Evolutionary conservation across 2,888 invertebrate species (phyloP).

Genomic region (Harpalus rufipes): DNA sequence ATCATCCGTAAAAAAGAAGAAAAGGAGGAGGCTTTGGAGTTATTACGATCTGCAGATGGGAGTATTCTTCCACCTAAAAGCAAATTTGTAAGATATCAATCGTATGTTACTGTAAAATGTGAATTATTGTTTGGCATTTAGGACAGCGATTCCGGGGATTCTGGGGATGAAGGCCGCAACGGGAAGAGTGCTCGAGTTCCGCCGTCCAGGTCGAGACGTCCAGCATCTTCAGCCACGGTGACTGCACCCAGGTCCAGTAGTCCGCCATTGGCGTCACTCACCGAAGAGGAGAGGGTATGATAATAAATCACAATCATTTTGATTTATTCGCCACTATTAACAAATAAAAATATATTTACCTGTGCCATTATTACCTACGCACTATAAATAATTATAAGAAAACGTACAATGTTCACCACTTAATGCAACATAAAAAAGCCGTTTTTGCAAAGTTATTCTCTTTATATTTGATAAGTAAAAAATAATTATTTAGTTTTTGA

Average conservation of each 20-base stretch:
- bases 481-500: too few relatives aligned
- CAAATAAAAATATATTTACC: too few relatives aligned
- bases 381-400: too few relatives aligned
- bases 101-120: background rate
- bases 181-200: conserved; percentile 72
- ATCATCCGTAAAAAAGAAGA: conserved; percentile 79
- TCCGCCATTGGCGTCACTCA: conserved; percentile 70
- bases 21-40: conserved; percentile 79
- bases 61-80: conserved; percentile 79
- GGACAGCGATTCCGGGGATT: conserved; percentile 77
- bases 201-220: conserved; percentile 64
- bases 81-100: conserved; percentile 79
- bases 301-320: conserved; percentile 26
- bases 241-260: conserved; percentile 42
- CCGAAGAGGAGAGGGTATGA: conserved; percentile 82
- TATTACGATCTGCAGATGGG: conserved; percentile 74
- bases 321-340: too few relatives aligned
- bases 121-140: conserved; percentile 63
- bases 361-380: too few relatives aligned
- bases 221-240: background rate
- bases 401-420: too few relatives aligned
- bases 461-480: too few relatives aligned
- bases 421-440: too few relatives aligned
- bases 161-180: conserved; percentile 78
- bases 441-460: too few relatives aligned